Conservation (phyloP, 2,797 vertebrate genomes). For the Eidolon dupreanum region DNA sequence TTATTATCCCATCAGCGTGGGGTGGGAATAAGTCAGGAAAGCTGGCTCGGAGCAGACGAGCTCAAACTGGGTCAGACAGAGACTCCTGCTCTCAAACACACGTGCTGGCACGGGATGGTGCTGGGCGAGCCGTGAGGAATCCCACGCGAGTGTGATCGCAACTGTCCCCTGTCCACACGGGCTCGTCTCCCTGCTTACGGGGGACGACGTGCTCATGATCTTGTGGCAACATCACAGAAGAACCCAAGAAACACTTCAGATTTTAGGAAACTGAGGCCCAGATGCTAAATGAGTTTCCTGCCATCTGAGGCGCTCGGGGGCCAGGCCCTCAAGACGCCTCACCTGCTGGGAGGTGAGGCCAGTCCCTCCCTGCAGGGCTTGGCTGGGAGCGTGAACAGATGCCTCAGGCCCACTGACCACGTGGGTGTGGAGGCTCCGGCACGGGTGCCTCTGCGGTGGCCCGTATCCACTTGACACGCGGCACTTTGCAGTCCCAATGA, state of each 20-base stretch:
- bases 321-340: background rate
- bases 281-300: background rate
- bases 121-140: accelerated
- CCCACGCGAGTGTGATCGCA: accelerated
- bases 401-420: no score
- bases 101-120: background rate
- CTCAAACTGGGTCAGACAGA: background rate
- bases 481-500: background rate
- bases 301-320: background rate
- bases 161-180: accelerated
- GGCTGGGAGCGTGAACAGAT: background rate
- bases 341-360: background rate
- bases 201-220: no score
- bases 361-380: accelerated
- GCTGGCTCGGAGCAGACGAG: background rate
- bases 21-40: background rate
- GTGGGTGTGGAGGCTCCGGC: no score
- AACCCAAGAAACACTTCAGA: background rate
- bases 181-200: background rate
- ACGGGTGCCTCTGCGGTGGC: background rate
- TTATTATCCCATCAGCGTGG: background rate
- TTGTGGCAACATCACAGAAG: background rate
- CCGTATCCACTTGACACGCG: background rate
- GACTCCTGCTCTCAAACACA: background rate
- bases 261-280: background rate